Evolutionary conservation across 2,113 vertebrate genomes (phyloP).

Genomic region (Oryzias melastigma): DNA sequence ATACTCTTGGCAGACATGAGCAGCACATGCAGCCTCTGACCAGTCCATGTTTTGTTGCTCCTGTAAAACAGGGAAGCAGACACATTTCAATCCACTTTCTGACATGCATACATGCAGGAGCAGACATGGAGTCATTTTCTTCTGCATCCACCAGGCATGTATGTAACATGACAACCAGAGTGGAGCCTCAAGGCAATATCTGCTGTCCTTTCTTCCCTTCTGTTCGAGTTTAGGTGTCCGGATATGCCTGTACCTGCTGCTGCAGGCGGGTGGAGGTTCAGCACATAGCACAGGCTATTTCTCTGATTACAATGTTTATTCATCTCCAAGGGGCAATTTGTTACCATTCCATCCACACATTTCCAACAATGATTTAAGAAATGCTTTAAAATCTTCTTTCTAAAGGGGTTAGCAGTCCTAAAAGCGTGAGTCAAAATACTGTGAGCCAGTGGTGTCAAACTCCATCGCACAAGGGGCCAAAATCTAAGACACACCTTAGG

Average conservation of each 20-base stretch:
- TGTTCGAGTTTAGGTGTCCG: slow-evolving; percentile 12
- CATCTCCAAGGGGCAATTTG: too few relatives aligned
- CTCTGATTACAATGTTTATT: too few relatives aligned
- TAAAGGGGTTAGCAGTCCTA: too few relatives aligned
- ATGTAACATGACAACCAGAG: slow-evolving; percentile 54
- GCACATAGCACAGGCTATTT: too few relatives aligned
- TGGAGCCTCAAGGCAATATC: slow-evolving; percentile 39
- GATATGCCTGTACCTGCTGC: background rate
- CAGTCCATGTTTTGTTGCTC: slow-evolving; percentile 32
- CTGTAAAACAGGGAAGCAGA: slow-evolving; percentile 42
- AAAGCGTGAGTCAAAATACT: too few relatives aligned
- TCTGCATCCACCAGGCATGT: slow-evolving; percentile 8
- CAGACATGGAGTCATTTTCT: slow-evolving; percentile 43
- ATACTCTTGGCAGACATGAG: slow-evolving; percentile 62
- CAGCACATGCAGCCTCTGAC: slow-evolving; percentile 44
- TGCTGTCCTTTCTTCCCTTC: slow-evolving; percentile 19
- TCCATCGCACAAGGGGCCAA: too few relatives aligned
- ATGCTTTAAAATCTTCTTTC: too few relatives aligned
- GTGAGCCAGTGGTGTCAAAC: too few relatives aligned
- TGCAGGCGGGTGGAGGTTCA: too few relatives aligned
- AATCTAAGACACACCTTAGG: too few relatives aligned
- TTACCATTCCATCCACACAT: too few relatives aligned
- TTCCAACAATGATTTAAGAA: too few relatives aligned
- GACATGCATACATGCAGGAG: slow-evolving; percentile 44
- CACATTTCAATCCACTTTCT: slow-evolving; percentile 27